Conservation (phyloP, 2,113 vertebrate species). For the Lynx canadensis region DNA sequence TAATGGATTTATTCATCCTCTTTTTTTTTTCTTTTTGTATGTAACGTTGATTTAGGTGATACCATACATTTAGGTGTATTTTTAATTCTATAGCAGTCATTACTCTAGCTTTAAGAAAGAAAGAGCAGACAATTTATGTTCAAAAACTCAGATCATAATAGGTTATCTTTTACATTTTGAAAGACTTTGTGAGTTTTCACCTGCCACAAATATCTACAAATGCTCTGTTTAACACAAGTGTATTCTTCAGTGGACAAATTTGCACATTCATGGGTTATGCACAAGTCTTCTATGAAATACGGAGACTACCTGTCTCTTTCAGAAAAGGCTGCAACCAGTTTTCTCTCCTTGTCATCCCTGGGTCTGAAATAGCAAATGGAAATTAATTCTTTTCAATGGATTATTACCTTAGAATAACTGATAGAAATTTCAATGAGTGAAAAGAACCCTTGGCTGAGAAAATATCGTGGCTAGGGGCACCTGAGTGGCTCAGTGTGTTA, state of each 20-base stretch:
- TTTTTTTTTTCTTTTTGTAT: conserved; percentile 10
- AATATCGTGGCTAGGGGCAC: not conserved
- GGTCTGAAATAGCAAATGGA: not conserved
- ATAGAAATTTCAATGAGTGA: conserved; percentile 32
- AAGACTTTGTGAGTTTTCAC: conserved; percentile 67
- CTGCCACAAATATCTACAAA: conserved; percentile 52
- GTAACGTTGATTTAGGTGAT: not conserved
- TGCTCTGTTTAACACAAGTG: conserved; percentile 45
- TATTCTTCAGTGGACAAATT: conserved; percentile 47
- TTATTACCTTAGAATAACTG: not conserved
- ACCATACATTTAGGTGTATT: not conserved
- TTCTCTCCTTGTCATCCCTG: fast-evolving
- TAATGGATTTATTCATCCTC: not conserved
- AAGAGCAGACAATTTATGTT: conserved; percentile 36
- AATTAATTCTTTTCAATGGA: conserved; percentile 27
- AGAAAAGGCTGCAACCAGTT: conserved; percentile 17
- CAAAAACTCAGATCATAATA: conserved; percentile 61
- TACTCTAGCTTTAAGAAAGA: conserved; percentile 36
- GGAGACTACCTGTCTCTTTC: not conserved
- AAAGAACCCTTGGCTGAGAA: not conserved
- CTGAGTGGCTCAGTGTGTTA: too few species aligned
- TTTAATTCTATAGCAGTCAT: not conserved
- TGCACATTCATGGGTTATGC: conserved; percentile 56
- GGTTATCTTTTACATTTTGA: conserved; percentile 71
- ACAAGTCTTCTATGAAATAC: not conserved